Evolutionary conservation across 1,140 invertebrate species (phyloP), one percentile per base, ranked within the genome.

Genomic region (Hylyphantes graminicola): DNA sequence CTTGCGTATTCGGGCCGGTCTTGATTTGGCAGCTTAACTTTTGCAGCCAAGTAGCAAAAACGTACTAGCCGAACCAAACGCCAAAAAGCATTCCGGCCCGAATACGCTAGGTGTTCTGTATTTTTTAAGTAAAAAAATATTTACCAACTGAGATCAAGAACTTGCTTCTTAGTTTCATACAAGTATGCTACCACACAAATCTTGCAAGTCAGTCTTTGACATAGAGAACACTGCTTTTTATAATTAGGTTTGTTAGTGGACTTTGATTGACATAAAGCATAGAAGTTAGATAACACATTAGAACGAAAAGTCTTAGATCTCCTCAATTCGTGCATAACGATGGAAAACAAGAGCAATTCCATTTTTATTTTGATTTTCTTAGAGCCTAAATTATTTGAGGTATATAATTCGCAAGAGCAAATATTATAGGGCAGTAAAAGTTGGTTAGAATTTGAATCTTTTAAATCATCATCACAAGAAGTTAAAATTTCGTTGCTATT

Each of bases 141-240:
- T 90, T 90, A 93, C 93, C 93, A 94, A 80, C 90, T 91, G 87
- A 92, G 92, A 90, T 94, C 93, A 83, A 94, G 89, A 59, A 93
- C 91, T 87, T 94, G 92, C 78, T 88, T 91, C 51, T 89, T 90
- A 10, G 93, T 92, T 50, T 21, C 11, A 0, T 19, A 10, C 8
- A 83, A 11, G 12, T 55, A 55, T 13, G 75, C 70, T 12, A 13
- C n/a, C n/a, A 74, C 19, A 54, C 10, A 55, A 0, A 67, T 1
- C 8, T 65, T 13, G 21, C 51, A 74, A 7, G 67, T 19, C 48
- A 55, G 17, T 50, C 48, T 55, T 53, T 55, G 12, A 75, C 80
- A 83, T 17, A 75, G 19, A 48, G 50, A 15, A 55, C 80, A 83
- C 35, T 35, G 35, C 35, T 35, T 35, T 2, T 35, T 35, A 35